Conservation (phyloP, 2,888 invertebrate genomes). For the Pyrocoelia pectoralis region DNA sequence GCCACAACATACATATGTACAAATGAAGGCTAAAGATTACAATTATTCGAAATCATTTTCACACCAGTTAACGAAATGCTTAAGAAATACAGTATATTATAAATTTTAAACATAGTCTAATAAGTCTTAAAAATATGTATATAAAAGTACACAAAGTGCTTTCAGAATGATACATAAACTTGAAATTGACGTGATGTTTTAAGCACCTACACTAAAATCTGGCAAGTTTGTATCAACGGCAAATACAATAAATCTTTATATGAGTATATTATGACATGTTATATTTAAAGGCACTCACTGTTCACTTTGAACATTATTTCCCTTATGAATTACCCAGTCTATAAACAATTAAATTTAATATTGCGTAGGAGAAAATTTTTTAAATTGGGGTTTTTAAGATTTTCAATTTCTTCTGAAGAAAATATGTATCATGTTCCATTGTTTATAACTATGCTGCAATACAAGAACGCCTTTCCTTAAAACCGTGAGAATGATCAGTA, state of each 20-base stretch:
- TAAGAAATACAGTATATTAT: background rate
- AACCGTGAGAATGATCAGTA: no score
- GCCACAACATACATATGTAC: background rate
- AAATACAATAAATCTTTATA: slow-evolving; percentile 16
- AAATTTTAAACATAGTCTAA: slow-evolving; percentile 15
- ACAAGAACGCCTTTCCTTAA: no score
- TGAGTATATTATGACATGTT: slow-evolving; percentile 4
- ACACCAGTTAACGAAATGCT: slow-evolving; percentile 7
- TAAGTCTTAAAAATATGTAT: slow-evolving; percentile 28
- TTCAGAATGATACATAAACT: slow-evolving; percentile 15
- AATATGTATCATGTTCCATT: no score
- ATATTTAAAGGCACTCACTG: slow-evolving; percentile 29
- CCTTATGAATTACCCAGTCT: background rate
- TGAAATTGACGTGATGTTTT: slow-evolving; percentile 25
- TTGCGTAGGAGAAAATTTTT: no score
- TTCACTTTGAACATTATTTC: slow-evolving; percentile 5
- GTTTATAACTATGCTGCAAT: no score
- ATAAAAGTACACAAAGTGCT: slow-evolving; percentile 31
- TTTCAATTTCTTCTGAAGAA: no score
- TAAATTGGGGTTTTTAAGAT: no score
- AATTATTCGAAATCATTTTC: slow-evolving; percentile 9
- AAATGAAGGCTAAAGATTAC: background rate
- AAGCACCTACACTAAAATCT: slow-evolving; percentile 31
- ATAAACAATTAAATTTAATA: slow-evolving; percentile 2
- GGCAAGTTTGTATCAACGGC: slow-evolving; percentile 35